Evolutionary conservation across 2,888 invertebrate genomes (phyloP).

Genomic region (Aphodius sticticus): DNA sequence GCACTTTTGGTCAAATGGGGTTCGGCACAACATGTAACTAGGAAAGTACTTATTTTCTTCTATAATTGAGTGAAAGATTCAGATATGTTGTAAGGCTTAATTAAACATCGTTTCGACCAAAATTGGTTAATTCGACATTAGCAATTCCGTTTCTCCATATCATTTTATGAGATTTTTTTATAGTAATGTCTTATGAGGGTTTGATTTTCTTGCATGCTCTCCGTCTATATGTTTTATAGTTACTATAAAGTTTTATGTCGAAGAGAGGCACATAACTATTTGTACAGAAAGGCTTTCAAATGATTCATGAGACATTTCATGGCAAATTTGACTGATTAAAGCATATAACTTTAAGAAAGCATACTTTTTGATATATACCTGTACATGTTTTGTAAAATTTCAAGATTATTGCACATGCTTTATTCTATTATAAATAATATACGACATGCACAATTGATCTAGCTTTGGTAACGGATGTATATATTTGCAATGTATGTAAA

Average conservation of each 20-base stretch:
- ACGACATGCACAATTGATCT: not conserved
- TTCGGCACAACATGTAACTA: too few species aligned
- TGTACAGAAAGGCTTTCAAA: not conserved
- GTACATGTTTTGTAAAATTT: not conserved
- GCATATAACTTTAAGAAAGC: not conserved
- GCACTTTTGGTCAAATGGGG: too few species aligned
- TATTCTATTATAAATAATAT: not conserved
- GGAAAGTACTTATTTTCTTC: too few species aligned
- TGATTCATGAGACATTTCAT: not conserved
- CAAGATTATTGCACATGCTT: not conserved
- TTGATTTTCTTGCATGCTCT: too few species aligned
- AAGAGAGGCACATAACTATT: not conserved
- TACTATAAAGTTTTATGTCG: not conserved
- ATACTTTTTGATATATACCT: constrained; percentile 4
- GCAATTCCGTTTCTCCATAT: too few species aligned
- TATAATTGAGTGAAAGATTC: too few species aligned
- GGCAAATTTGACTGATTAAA: not conserved
- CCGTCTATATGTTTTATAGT: not conserved
- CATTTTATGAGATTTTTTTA: too few species aligned
- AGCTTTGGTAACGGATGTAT: not conserved
- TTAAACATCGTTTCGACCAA: too few species aligned
- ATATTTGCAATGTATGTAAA: not conserved
- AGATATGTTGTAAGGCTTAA: too few species aligned
- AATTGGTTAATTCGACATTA: too few species aligned
- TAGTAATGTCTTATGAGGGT: too few species aligned